Conservation (phyloP, 1,140 invertebrate species). For the Hormaphis cornu region DNA sequence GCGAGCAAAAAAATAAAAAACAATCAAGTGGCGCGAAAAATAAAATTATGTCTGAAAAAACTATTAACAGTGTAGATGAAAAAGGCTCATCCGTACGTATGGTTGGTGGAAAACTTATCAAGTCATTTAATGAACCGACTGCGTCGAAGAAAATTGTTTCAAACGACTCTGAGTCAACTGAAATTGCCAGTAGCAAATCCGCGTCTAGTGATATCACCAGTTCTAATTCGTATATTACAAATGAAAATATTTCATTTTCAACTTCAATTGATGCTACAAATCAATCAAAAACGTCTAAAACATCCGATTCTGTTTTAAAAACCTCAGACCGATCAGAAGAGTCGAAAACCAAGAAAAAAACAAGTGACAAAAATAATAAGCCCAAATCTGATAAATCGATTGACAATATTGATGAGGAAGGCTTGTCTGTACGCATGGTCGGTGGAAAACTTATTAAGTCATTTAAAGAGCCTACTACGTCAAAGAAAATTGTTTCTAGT, state of each 20-base stretch:
- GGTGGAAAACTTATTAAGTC: constrained; percentile 1
- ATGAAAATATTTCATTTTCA: not conserved
- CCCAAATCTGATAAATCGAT: not conserved
- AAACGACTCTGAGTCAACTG: not conserved
- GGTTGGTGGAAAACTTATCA: constrained; percentile 35
- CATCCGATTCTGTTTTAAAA: not conserved
- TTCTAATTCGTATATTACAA: not conserved
- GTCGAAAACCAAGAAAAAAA: not conserved
- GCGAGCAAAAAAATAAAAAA: not conserved
- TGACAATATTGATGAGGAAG: not conserved
- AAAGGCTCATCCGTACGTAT: constrained; percentile 26
- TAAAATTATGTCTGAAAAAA: not conserved
- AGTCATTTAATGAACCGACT: constrained; percentile 7
- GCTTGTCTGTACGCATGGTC: not conserved
- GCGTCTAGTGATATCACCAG: not conserved
- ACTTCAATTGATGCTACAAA: not conserved
- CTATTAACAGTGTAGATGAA: not conserved
- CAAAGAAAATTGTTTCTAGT: not conserved
- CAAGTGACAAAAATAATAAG: not conserved
- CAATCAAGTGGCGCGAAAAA: not conserved
- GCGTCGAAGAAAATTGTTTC: not conserved
- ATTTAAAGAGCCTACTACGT: not conserved
- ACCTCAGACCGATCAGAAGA: not conserved
- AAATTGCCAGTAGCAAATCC: not conserved
- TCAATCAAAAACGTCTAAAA: not conserved